Evolutionary conservation across 1,140 invertebrate genomes (phyloP).

Genomic region (Drosophila pseudoobscura): DNA sequence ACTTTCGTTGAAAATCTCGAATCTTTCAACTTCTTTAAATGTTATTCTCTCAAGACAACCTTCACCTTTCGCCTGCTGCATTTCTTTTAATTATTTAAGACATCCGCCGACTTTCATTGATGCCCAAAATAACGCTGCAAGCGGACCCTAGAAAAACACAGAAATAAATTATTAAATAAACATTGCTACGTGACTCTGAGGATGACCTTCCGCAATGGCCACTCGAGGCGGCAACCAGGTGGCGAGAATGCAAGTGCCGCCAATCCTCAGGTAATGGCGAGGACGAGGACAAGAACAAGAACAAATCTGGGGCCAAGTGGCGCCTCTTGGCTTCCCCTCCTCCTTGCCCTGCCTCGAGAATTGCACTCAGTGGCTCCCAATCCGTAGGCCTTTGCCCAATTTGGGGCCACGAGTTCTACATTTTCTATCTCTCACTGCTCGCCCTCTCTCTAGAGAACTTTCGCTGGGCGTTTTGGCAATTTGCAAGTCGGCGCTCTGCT

Average conservation of each 20-base stretch:
- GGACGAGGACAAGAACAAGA: constrained; percentile 9
- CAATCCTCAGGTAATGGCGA: constrained; percentile 31
- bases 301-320: constrained; percentile 15
- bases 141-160: constrained; percentile 9
- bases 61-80: too few relatives aligned
- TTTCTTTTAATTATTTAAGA: neutral
- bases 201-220: constrained; percentile 32
- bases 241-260: constrained; percentile 13
- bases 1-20: too few relatives aligned
- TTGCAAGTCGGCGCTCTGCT: constrained; percentile 43
- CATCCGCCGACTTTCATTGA: neutral
- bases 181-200: constrained; percentile 40
- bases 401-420: constrained; percentile 1
- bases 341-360: constrained; percentile 24
- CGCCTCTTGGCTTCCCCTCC: neutral
- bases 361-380: neutral
- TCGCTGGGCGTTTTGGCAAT: constrained; percentile 47
- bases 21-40: too few relatives aligned
- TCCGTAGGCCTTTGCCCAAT: constrained; percentile 39
- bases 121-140: constrained; percentile 20
- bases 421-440: too few relatives aligned
- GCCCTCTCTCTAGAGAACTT: neutral
- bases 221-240: constrained; percentile 3
- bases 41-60: too few relatives aligned
- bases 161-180: constrained; percentile 47